A percentile compares a stretch with the other conserved stretches of the same genome.
phyloP scores from a whole-genome alignment of 2,888 invertebrate species.

The Spodoptera picta region DNA sequence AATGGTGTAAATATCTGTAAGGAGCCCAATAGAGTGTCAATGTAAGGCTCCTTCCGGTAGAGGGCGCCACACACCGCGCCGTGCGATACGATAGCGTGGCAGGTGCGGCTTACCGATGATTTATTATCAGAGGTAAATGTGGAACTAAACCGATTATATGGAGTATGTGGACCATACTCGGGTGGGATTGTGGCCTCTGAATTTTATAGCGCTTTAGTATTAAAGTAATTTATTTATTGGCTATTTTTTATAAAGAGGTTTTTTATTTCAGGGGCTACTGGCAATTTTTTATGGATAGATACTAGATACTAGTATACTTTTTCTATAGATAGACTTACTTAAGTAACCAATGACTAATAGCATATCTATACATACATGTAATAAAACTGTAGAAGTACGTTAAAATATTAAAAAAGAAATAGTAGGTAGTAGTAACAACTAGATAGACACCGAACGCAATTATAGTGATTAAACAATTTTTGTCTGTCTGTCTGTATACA shows the following conservation, averaged over 20 bases:
- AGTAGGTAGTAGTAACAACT: too few relatives aligned
- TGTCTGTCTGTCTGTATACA: too few relatives aligned
- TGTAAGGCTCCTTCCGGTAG: background rate
- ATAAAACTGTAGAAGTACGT: too few relatives aligned
- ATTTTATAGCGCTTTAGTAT: constrained; percentile 12
- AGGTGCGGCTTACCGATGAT: constrained; percentile 77
- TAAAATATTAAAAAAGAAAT: too few relatives aligned
- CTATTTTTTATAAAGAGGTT: background rate
- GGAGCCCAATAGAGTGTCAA: constrained; percentile 45
- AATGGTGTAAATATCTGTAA: constrained; percentile 49
- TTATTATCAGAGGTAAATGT: constrained; percentile 64
- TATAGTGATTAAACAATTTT: too few relatives aligned
- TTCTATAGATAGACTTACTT: too few relatives aligned
- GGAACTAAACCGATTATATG: constrained; percentile 71
- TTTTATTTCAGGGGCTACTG: background rate
- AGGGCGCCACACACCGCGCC: constrained; percentile 10
- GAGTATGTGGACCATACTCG: constrained; percentile 64
- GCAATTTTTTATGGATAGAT: too few relatives aligned
- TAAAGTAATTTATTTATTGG: background rate
- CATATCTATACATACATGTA: too few relatives aligned
- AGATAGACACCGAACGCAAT: too few relatives aligned
- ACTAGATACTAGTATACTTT: too few relatives aligned
- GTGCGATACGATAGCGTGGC: constrained; percentile 63
- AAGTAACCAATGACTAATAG: too few relatives aligned
- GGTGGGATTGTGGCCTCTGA: constrained; percentile 23